phyloP scores from a whole-genome alignment of 1,140 invertebrate species.

The Danaus plexippus region DNA sequence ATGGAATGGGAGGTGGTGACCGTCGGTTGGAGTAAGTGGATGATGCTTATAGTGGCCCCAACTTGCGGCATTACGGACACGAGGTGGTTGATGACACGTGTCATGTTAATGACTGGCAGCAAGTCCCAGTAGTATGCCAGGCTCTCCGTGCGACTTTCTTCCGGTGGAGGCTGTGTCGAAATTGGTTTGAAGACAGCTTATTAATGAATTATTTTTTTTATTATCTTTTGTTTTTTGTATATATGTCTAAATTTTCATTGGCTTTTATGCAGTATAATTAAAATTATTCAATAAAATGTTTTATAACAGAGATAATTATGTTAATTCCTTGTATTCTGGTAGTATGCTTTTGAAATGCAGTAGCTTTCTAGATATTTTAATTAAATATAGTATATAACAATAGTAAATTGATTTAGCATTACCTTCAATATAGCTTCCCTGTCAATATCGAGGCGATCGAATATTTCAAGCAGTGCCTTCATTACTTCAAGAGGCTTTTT shows the following conservation, averaged over 20 bases:
- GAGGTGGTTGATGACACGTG: conserved; percentile 42
- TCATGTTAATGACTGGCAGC: conserved; percentile 53
- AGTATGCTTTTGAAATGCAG: neutral
- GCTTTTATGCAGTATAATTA: too few species aligned
- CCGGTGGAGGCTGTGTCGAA: conserved; percentile 40
- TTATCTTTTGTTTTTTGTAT: too few species aligned
- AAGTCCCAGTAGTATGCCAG: conserved; percentile 53
- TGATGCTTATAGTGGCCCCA: conserved; percentile 27
- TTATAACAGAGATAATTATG: too few species aligned
- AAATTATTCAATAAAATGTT: too few species aligned
- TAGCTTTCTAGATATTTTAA: too few species aligned
- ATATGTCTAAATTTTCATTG: too few species aligned
- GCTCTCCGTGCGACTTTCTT: conserved; percentile 43
- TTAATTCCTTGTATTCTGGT: neutral
- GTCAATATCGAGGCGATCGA: conserved; percentile 47
- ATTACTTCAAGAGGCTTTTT: conserved; percentile 46
- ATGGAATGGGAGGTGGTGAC: conserved; percentile 35
- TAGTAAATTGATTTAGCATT: conserved; percentile 16
- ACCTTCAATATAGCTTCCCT: conserved; percentile 42
- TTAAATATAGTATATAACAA: too few species aligned
- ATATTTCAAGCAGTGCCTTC: conserved; percentile 39
- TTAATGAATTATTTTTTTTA: too few species aligned
- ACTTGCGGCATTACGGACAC: conserved; percentile 31
- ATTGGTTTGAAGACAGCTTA: too few species aligned
- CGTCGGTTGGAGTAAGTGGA: conserved; percentile 43